A percentile compares a stretch with the other conserved stretches of the same genome.
These are phyloP conservation scores for Tachuris rubrigastra DNA, from an alignment of 2,113 vertebrate species.

Conservation along the genomic window DNA sequence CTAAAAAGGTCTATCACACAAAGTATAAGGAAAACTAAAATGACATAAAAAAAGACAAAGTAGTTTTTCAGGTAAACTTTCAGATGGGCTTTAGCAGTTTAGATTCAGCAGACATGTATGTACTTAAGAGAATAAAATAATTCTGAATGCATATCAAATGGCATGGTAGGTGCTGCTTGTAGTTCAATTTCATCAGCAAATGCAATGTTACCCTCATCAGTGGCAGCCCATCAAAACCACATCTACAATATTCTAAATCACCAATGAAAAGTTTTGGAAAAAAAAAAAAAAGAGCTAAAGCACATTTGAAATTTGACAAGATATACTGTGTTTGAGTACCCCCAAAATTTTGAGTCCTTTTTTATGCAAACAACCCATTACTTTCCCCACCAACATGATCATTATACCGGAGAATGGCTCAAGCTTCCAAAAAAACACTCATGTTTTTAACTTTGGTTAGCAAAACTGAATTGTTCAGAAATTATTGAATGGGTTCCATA, in stretches of 20 bases:
- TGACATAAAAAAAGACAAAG: conserved; percentile 14
- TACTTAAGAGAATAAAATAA: conserved; percentile 18
- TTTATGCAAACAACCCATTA: neutral
- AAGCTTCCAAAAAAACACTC: neutral
- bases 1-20: neutral
- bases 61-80: conserved; percentile 36
- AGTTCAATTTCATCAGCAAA: conserved; percentile 33
- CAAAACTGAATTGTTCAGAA: neutral
- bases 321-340: neutral
- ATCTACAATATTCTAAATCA: neutral
- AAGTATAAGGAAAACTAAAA: conserved; percentile 44
- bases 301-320: neutral
- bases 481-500: neutral
- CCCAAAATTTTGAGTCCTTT: neutral
- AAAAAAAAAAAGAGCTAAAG: conserved; percentile 30
- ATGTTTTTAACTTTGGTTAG: neutral
- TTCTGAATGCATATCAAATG: conserved; percentile 37
- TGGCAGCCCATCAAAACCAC: conserved; percentile 7
- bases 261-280: neutral
- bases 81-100: conserved; percentile 17
- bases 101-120: neutral
- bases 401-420: neutral
- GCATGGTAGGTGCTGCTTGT: neutral
- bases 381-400: neutral
- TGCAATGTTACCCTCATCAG: neutral